Evolutionary conservation across 1,140 invertebrate genomes (phyloP).

Genomic region (Hylyphantes graminicola): DNA sequence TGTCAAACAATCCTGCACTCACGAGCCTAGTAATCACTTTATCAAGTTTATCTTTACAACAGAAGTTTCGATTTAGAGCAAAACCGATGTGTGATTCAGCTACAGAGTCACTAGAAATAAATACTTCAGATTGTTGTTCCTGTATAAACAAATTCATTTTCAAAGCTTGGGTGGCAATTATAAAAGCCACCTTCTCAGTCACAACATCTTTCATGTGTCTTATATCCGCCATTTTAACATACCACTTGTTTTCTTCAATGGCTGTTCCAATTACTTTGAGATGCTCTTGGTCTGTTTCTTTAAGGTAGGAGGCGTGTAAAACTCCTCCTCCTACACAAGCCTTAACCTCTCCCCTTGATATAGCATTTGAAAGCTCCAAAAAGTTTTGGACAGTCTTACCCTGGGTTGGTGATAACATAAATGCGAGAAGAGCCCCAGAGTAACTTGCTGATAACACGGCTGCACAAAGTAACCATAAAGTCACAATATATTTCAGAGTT

Average conservation of each 20-base stretch:
- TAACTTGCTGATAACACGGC: no score
- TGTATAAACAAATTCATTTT: background rate
- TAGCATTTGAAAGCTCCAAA: constrained; percentile 21
- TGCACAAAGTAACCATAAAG: background rate
- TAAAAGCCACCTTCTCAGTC: background rate
- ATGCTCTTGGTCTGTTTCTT: background rate
- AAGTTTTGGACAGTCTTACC: no score
- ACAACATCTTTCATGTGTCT: background rate
- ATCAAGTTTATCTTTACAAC: background rate
- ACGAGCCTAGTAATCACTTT: background rate
- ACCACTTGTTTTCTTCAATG: background rate
- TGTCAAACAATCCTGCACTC: constrained; percentile 7
- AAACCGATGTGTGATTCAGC: background rate
- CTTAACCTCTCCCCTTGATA: background rate
- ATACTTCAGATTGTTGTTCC: background rate
- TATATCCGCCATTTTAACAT: background rate
- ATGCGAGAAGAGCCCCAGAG: no score
- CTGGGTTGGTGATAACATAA: no score
- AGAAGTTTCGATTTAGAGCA: background rate
- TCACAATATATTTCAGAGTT: background rate
- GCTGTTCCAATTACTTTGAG: background rate
- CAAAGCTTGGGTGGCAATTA: background rate
- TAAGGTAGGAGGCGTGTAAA: background rate
- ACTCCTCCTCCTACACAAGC: background rate
- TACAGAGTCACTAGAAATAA: background rate